Conservation (phyloP, 2,888 invertebrate genomes). For the Aromia moschata region DNA sequence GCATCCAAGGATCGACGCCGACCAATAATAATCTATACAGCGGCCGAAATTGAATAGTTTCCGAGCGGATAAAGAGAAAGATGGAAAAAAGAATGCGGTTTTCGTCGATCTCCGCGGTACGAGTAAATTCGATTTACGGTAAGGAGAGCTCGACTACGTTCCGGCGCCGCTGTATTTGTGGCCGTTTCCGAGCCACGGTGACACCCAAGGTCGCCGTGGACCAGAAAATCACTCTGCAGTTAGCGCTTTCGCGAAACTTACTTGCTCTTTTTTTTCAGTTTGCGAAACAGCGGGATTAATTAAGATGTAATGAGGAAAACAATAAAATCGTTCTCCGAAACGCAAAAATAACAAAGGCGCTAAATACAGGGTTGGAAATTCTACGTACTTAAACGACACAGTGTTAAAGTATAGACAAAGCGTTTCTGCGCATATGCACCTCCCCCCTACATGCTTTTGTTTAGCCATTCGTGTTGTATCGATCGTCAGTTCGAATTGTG, state of each 20-base stretch:
- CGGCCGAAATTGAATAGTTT: neutral
- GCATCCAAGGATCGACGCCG: too few species aligned
- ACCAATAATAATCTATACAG: neutral
- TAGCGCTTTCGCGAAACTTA: neutral
- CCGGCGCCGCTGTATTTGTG: neutral
- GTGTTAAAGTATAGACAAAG: too few species aligned
- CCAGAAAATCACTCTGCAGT: neutral
- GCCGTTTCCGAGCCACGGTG: neutral
- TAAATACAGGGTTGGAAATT: too few species aligned
- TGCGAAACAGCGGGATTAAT: too few species aligned
- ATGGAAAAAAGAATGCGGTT: neutral
- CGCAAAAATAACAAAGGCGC: too few species aligned
- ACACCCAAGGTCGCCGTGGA: neutral
- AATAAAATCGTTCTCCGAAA: too few species aligned
- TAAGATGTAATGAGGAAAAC: too few species aligned
- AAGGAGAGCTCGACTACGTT: neutral
- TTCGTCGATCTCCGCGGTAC: neutral
- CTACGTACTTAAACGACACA: too few species aligned
- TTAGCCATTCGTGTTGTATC: too few species aligned
- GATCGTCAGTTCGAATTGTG: too few species aligned
- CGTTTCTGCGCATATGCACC: too few species aligned
- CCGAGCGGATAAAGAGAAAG: neutral
- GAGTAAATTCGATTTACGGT: neutral
- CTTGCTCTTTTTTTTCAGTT: neutral
- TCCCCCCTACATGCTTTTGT: too few species aligned